Conservation (phyloP, 2,888 invertebrate species). For the Lottia gigantea region DNA sequence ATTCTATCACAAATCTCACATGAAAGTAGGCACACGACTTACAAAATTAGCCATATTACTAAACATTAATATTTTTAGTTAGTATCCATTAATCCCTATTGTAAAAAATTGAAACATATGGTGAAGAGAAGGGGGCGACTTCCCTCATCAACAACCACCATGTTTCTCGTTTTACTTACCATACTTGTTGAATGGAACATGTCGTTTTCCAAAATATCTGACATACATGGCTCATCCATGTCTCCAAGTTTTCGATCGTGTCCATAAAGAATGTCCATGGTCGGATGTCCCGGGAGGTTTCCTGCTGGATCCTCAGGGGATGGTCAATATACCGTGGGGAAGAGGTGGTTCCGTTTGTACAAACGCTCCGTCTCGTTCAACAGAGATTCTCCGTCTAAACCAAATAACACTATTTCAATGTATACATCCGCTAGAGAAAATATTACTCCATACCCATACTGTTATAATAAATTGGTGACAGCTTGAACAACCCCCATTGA, state of each 20-base stretch:
- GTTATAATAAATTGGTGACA: background rate
- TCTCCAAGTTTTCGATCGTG: constrained; percentile 58
- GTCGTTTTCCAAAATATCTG: constrained; percentile 57
- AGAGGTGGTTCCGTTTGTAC: constrained; percentile 4
- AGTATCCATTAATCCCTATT: background rate
- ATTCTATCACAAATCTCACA: too few relatives aligned
- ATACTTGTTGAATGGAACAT: constrained; percentile 47
- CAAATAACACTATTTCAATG: constrained; percentile 27
- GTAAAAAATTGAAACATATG: constrained; percentile 21
- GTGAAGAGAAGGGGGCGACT: constrained; percentile 4
- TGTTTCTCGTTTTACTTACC: constrained; percentile 23
- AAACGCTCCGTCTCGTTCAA: constrained; percentile 32
- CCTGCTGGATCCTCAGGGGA: constrained; percentile 51
- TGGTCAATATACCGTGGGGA: constrained; percentile 34
- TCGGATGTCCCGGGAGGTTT: constrained; percentile 55
- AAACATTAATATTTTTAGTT: too few relatives aligned
- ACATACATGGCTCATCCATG: constrained; percentile 54
- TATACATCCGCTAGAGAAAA: constrained; percentile 32
- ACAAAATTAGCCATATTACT: too few relatives aligned
- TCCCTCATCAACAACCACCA: too few relatives aligned
- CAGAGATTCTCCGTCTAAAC: constrained; percentile 36
- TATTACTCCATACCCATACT: background rate
- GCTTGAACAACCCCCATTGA: background rate
- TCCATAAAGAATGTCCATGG: constrained; percentile 62
- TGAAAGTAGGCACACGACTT: too few relatives aligned